Conservation (phyloP, 1,140 invertebrate species). For the Leptinotarsa texana region DNA sequence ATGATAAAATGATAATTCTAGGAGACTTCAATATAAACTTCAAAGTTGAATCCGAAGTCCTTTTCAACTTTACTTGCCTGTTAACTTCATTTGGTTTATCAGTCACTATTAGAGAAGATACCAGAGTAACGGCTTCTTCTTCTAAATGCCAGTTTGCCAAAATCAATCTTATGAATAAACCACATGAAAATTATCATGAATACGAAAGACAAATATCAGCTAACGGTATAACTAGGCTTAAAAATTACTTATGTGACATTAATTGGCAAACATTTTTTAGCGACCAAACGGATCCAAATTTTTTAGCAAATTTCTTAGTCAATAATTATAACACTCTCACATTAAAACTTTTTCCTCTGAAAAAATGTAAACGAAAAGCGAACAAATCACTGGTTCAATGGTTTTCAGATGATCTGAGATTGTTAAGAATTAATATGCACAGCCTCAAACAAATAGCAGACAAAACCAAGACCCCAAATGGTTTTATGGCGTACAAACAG, state of each 20-base stretch:
- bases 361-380: too few species aligned
- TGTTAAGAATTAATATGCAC: too few species aligned
- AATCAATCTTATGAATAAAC: too few species aligned
- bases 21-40: constrained; percentile 6
- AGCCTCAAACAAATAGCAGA: too few species aligned
- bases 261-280: background rate
- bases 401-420: too few species aligned
- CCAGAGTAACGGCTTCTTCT: background rate
- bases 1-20: constrained; percentile 4
- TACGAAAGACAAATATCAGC: background rate
- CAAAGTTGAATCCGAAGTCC: constrained; percentile 3
- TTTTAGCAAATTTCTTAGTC: background rate
- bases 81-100: constrained; percentile 6
- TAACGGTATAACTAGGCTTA: background rate
- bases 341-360: background rate
- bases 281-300: background rate
- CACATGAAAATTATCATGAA: background rate
- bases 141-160: too few species aligned
- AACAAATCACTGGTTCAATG: too few species aligned
- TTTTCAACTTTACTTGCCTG: background rate
- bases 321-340: background rate
- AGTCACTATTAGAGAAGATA: background rate
- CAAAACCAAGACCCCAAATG: too few species aligned
- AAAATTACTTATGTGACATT: background rate
- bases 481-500: too few species aligned